Conservation (phyloP, 92 coral and sea anemone species). For the Bergia puertoricense region DNA sequence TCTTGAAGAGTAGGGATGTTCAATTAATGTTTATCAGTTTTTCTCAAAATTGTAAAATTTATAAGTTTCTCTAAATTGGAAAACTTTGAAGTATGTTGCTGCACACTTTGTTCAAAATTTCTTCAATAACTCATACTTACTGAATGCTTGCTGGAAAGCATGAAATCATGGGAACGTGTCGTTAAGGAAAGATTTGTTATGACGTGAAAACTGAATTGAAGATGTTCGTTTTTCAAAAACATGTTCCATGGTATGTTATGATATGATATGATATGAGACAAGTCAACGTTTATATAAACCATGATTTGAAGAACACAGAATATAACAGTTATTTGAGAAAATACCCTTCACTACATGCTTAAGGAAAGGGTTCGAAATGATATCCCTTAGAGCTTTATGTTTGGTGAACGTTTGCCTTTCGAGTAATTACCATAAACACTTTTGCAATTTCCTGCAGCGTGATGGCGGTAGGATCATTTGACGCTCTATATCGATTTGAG, state of each 20-base stretch:
- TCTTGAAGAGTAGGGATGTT: neutral
- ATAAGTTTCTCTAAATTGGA: neutral
- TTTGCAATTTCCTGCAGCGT: neutral
- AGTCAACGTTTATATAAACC: neutral
- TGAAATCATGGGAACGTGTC: neutral
- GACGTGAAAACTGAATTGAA: neutral
- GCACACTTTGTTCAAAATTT: neutral
- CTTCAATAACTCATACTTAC: no score
- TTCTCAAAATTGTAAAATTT: no score
- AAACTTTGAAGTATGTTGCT: neutral
- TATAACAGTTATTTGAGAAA: no score
- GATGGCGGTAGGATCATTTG: neutral
- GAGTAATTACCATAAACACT: neutral
- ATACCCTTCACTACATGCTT: neutral
- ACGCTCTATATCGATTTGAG: neutral
- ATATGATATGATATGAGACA: neutral
- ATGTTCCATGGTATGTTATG: neutral
- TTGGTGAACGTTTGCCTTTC: neutral
- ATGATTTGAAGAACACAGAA: neutral
- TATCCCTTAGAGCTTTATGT: neutral
- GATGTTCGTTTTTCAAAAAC: neutral
- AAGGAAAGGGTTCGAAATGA: neutral
- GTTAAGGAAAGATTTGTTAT: neutral
- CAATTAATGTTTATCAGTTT: neutral
- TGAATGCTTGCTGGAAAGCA: no score